These are phyloP conservation scores for Papilio elwesi DNA, from an alignment of 2,888 invertebrate genomes.

Conservation along the genomic window DNA sequence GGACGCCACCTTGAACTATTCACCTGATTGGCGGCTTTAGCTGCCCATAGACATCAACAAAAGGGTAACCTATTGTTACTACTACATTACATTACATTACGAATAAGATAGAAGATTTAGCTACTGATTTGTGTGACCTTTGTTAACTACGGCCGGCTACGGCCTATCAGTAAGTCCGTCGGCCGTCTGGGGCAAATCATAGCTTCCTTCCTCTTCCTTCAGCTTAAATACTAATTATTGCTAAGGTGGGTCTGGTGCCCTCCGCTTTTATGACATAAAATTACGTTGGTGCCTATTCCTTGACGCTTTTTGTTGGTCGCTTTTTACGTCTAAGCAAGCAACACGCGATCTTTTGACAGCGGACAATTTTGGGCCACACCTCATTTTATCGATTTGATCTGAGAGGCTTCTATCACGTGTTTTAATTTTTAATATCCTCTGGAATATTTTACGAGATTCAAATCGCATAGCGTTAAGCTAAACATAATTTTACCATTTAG, in stretches of 20 bases:
- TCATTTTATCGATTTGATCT: neutral
- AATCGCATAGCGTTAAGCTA: too few species aligned
- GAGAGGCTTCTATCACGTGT: neutral
- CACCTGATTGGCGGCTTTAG: neutral
- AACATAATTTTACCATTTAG: too few species aligned
- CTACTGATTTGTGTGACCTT: neutral
- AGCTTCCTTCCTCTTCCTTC: too few species aligned
- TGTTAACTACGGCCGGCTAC: neutral
- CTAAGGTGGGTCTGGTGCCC: too few species aligned
- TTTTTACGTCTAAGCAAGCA: too few species aligned
- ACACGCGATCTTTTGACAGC: too few species aligned
- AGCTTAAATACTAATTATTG: too few species aligned
- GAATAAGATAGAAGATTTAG: neutral
- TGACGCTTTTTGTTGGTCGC: too few species aligned
- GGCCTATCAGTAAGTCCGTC: neutral
- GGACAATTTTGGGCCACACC: neutral
- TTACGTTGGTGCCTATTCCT: too few species aligned
- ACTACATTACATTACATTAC: neutral
- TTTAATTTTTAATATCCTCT: neutral
- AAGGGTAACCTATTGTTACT: neutral
- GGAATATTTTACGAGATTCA: too few species aligned
- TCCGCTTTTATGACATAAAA: too few species aligned
- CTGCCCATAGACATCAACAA: neutral
- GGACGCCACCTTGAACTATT: neutral
- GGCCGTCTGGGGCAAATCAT: too few species aligned